Evolutionary conservation across 2,888 invertebrate genomes (phyloP).

Genomic region (Tuta absoluta): DNA sequence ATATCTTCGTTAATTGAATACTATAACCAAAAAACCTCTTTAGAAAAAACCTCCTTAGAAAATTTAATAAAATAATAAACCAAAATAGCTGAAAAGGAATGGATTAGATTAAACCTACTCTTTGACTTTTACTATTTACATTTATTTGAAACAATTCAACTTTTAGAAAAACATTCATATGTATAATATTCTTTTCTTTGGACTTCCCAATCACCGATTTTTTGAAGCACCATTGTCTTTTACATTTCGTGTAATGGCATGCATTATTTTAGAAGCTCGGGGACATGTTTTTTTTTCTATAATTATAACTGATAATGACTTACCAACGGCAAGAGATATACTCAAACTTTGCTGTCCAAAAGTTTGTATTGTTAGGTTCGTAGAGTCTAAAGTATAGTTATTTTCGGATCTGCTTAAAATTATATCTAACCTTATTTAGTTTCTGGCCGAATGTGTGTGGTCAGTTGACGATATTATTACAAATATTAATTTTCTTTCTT

Average conservation of each 20-base stretch:
- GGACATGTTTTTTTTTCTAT: conserved; percentile 17
- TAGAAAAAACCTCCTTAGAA: conserved; percentile 32
- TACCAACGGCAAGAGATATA: conserved; percentile 11
- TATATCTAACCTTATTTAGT: conserved; percentile 69
- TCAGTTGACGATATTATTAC: conserved; percentile 58
- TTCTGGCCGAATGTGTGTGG: conserved; percentile 55
- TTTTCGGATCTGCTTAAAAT: conserved; percentile 54
- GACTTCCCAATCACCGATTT: conserved; percentile 46
- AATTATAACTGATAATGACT: conserved; percentile 11
- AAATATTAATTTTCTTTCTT: neutral
- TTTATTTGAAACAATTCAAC: conserved; percentile 29
- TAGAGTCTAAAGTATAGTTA: conserved; percentile 27
- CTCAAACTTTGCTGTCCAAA: neutral
- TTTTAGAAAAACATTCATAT: conserved; percentile 28
- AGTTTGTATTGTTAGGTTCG: conserved; percentile 3
- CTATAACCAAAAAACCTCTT: neutral
- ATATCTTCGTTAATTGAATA: too few relatives aligned
- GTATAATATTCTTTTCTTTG: conserved; percentile 29
- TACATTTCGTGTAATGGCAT: neutral
- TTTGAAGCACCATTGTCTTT: conserved; percentile 33
- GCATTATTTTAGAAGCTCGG: conserved; percentile 11
- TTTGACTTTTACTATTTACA: conserved; percentile 27
- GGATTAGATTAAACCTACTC: conserved; percentile 35
- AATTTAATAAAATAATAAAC: conserved; percentile 28
- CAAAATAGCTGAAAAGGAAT: conserved; percentile 40